Evolutionary conservation across 2,888 invertebrate species (phyloP).

Genomic region (Rhorus exstirpatorius): DNA sequence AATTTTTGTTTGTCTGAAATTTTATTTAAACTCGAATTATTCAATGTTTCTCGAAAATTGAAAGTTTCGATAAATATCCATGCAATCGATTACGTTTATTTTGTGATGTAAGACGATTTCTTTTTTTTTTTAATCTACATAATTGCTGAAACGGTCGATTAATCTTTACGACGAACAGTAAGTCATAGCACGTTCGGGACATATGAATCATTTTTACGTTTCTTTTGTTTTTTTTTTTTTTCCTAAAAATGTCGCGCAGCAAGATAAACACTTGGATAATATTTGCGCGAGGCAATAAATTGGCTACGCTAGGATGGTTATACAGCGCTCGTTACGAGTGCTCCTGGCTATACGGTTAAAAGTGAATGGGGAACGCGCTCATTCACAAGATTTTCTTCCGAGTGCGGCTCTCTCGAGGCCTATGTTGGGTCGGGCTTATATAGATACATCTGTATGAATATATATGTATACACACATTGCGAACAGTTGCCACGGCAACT

Average conservation of each 20-base stretch:
- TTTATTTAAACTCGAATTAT: background rate
- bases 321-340: constrained; percentile 71
- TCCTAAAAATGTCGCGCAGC: background rate
- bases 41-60: background rate
- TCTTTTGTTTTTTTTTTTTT: constrained; percentile 20
- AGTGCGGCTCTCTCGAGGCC: constrained; percentile 72
- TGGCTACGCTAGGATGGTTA: constrained; percentile 64
- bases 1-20: background rate
- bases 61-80: background rate
- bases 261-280: constrained; percentile 50
- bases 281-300: constrained; percentile 68
- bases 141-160: constrained; percentile 33
- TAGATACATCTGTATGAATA: constrained; percentile 41
- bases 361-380: constrained; percentile 85
- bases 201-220: constrained; percentile 6
- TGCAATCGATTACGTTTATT: constrained; percentile 23
- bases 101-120: background rate
- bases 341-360: constrained; percentile 78
- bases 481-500: constrained; percentile 53
- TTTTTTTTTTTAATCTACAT: background rate
- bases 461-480: constrained; percentile 31
- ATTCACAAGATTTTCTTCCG: constrained; percentile 84
- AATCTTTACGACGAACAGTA: constrained; percentile 26
- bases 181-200: constrained; percentile 3
- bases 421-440: constrained; percentile 59